Evolutionary conservation across 2,113 vertebrate genomes (phyloP).

Genomic region (Hemiscyllium ocellatum): DNA sequence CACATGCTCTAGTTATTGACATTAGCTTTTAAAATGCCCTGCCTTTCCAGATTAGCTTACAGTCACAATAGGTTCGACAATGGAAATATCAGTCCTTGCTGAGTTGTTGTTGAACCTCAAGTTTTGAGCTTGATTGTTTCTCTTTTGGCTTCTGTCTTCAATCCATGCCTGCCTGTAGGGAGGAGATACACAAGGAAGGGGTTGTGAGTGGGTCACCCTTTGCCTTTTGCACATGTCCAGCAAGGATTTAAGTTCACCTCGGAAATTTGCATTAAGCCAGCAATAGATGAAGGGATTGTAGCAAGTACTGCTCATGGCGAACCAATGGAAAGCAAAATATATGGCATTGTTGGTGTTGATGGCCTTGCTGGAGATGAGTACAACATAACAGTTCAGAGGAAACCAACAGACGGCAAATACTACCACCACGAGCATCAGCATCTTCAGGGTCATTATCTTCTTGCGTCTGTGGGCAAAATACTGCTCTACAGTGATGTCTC

Average conservation of each 20-base stretch:
- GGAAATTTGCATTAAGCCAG: slow-evolving; percentile 65
- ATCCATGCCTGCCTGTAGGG: slow-evolving; percentile 35
- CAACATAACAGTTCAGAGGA: slow-evolving; percentile 63
- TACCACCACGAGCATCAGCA: slow-evolving; percentile 64
- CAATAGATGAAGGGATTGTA: slow-evolving; percentile 72
- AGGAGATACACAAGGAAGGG: slow-evolving; percentile 45
- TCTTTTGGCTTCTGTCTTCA: slow-evolving; percentile 41
- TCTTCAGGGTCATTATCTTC: slow-evolving; percentile 66
- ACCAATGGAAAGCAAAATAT: slow-evolving; percentile 67
- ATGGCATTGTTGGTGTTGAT: slow-evolving; percentile 59
- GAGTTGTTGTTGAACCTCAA: slow-evolving; percentile 42
- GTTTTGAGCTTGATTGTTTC: slow-evolving; percentile 39
- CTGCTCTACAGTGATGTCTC: slow-evolving; percentile 67
- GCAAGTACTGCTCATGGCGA: slow-evolving; percentile 69
- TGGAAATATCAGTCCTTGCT: slow-evolving; percentile 46
- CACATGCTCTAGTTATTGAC: background rate
- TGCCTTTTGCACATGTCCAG: slow-evolving; percentile 46
- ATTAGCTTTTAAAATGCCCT: background rate
- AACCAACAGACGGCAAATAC: slow-evolving; percentile 68
- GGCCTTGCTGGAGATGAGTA: slow-evolving; percentile 62
- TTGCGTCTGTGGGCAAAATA: slow-evolving; percentile 59
- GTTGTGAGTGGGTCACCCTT: slow-evolving; percentile 6
- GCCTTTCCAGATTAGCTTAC: slow-evolving; percentile 43
- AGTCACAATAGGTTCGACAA: slow-evolving; percentile 45
- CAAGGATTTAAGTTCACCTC: slow-evolving; percentile 53